These are phyloP conservation scores for Catalaphyllia jardinei DNA, from an alignment of 64 coral and sea anemone genomes.

Conservation along the genomic window DNA sequence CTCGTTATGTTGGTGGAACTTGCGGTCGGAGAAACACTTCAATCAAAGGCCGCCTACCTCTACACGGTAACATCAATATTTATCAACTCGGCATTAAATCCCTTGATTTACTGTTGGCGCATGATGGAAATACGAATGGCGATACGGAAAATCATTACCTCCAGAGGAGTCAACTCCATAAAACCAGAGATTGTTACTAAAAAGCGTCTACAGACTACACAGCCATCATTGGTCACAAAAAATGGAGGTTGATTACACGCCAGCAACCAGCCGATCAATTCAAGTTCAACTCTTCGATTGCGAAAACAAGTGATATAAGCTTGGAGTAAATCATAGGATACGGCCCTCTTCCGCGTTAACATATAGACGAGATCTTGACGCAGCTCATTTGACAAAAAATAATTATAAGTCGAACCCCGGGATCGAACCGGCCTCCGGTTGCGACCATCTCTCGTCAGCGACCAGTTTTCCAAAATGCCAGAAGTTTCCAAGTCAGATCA, in stretches of 20 bases:
- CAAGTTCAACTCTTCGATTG: background rate
- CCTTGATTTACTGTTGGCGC: slow-evolving; percentile 57
- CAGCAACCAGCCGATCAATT: background rate
- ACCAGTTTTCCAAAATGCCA: no score
- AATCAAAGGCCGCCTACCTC: slow-evolving; percentile 13
- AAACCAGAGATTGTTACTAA: background rate
- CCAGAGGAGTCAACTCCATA: background rate
- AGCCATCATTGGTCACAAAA: background rate
- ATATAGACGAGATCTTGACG: no score
- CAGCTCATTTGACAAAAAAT: no score
- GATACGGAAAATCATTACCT: slow-evolving; percentile 28
- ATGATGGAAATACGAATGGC: slow-evolving; percentile 45
- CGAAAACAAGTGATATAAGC: background rate
- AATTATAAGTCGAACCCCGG: no score
- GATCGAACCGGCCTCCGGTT: no score
- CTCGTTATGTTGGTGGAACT: slow-evolving; percentile 9
- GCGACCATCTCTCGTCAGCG: no score
- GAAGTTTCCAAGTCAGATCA: no score
- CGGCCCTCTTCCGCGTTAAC: no score
- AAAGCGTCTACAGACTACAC: background rate
- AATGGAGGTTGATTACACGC: background rate
- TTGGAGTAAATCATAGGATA: no score
- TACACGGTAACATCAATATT: slow-evolving; percentile 44
- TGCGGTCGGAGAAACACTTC: slow-evolving; percentile 7
- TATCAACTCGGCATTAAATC: slow-evolving; percentile 52